Conservation (phyloP, 2,797 vertebrate species). For the Ibycter americanus region DNA sequence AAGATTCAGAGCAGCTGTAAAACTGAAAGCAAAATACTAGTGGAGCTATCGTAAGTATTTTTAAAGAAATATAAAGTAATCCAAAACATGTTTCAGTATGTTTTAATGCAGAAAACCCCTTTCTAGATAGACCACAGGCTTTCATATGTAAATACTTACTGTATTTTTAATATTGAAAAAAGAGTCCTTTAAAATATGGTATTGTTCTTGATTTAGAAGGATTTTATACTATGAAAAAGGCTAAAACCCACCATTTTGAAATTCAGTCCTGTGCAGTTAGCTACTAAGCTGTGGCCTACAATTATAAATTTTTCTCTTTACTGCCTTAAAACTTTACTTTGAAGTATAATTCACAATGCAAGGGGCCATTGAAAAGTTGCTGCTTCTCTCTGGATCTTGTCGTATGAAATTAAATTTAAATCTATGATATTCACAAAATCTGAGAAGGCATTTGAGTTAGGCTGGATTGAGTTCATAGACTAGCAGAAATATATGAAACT, state of each 20-base stretch:
- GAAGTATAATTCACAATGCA: neutral
- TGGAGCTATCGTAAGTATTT: neutral
- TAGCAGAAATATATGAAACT: neutral
- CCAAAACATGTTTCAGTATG: neutral
- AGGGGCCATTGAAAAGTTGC: neutral
- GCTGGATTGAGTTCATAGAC: neutral
- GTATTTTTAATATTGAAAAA: neutral
- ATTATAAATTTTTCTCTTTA: neutral
- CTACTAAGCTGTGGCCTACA: neutral
- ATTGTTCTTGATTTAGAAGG: neutral
- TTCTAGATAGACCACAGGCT: neutral
- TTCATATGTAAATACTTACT: neutral
- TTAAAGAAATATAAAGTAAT: neutral
- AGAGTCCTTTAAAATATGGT: neutral
- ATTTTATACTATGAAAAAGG: neutral
- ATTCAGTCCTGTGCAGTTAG: neutral
- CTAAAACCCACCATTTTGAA: neutral
- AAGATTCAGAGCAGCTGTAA: neutral
- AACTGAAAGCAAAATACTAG: conserved; percentile 14
- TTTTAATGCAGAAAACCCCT: neutral
- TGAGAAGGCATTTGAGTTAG: neutral
- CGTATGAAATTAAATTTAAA: neutral
- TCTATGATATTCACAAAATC: neutral
- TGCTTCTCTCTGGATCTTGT: neutral
- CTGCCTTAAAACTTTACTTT: neutral